Conservation (phyloP, 2,888 invertebrate species). For the Bugulina stolonifera region DNA sequence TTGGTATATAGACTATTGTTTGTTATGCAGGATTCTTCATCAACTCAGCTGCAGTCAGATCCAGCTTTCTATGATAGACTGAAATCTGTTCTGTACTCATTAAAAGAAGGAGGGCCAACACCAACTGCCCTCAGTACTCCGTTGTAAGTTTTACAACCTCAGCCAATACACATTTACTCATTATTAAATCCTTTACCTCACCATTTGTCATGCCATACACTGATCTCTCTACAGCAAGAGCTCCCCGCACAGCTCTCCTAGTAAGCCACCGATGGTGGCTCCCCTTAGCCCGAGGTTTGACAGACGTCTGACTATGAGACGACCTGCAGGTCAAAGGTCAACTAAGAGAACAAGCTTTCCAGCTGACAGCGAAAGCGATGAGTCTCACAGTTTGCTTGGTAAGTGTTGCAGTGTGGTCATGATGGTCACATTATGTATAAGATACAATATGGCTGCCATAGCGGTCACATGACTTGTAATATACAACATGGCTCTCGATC, state of each 20-base stretch:
- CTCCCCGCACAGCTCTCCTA: constrained; percentile 16
- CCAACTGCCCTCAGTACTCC: constrained; percentile 18
- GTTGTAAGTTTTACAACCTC: neutral
- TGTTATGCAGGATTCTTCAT: neutral
- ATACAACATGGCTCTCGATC: no score
- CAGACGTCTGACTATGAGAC: constrained; percentile 5
- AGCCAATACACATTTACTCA: neutral
- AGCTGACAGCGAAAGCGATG: constrained; percentile 23
- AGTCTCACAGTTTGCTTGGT: constrained; percentile 13
- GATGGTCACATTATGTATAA: no score
- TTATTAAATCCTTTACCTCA: no score
- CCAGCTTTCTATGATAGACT: constrained; percentile 7
- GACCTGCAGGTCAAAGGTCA: constrained; percentile 8
- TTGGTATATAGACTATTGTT: no score
- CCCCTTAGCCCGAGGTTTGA: constrained; percentile 14
- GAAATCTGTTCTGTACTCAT: constrained; percentile 11
- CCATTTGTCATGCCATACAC: no score
- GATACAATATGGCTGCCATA: no score
- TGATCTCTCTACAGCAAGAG: constrained; percentile 22
- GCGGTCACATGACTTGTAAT: no score
- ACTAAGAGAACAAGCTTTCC: neutral
- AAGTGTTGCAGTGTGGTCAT: no score
- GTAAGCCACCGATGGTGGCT: constrained; percentile 15
- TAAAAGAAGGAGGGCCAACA: constrained; percentile 10
- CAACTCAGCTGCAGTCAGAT: constrained; percentile 2